Conservation (phyloP, 2,113 vertebrate species). For the Acrocephalus kingi region DNA sequence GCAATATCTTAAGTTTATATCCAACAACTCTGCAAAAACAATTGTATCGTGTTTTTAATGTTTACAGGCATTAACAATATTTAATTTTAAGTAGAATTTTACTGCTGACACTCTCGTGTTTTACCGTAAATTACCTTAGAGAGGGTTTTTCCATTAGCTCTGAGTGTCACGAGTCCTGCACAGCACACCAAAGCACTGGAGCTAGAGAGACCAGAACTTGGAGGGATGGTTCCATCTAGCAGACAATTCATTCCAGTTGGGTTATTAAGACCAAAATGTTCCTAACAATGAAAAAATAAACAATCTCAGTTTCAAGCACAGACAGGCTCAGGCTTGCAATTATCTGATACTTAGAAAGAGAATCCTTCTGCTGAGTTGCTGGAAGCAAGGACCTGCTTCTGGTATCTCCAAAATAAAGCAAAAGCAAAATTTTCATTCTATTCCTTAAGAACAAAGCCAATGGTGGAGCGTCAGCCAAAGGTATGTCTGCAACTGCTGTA, state of each 20-base stretch:
- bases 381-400: conserved; percentile 55
- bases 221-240: conserved; percentile 91
- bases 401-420: conserved; percentile 27
- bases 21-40: conserved; percentile 63
- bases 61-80: conserved; percentile 58
- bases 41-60: conserved; percentile 59
- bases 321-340: conserved; percentile 64
- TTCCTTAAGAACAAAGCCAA: conserved; percentile 34
- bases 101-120: conserved; percentile 31
- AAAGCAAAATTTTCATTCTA: not conserved
- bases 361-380: conserved; percentile 38
- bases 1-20: conserved; percentile 62
- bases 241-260: conserved; percentile 90
- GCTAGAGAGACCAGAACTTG: conserved; percentile 93
- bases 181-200: conserved; percentile 96
- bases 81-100: conserved; percentile 60
- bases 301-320: conserved; percentile 51
- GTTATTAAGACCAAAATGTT: conserved; percentile 81
- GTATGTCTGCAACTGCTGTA: conserved; percentile 28
- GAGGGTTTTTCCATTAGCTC: conserved; percentile 85
- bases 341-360: conserved; percentile 69
- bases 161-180: conserved; percentile 86
- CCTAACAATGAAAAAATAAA: conserved; percentile 77
- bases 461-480: conserved; percentile 19
- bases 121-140: conserved; percentile 85